Evolutionary conservation across 2,113 vertebrate genomes (phyloP).

Genomic region (Periophthalmus modestus): DNA sequence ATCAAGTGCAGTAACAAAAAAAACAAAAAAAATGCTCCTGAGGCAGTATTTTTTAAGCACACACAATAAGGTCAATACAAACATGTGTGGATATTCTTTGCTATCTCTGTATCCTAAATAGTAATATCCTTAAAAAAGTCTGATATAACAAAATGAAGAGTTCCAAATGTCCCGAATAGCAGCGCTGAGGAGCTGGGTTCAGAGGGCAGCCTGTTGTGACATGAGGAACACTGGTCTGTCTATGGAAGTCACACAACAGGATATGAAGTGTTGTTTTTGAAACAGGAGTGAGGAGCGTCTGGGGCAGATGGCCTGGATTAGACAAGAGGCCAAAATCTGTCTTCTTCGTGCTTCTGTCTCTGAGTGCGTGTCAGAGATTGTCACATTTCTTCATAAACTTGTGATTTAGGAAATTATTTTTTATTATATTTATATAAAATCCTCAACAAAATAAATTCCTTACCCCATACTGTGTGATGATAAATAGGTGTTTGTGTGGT

Average conservation of each 20-base stretch:
- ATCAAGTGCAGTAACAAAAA: no score
- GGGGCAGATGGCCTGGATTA: constrained; percentile 39
- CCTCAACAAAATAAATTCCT: neutral
- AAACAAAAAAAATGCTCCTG: no score
- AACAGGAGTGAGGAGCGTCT: constrained; percentile 28
- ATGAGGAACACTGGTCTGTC: constrained; percentile 3
- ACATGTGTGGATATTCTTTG: no score
- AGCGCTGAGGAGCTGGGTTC: no score
- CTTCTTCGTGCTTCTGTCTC: constrained; percentile 35
- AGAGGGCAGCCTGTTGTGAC: no score
- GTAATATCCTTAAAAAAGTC: no score
- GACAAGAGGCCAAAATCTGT: constrained; percentile 6
- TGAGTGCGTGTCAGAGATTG: constrained; percentile 29
- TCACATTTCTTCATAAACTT: constrained; percentile 7
- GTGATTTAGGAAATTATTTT: neutral
- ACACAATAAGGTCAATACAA: no score
- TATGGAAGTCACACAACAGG: constrained; percentile 30
- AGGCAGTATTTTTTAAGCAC: no score
- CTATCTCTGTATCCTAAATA: no score
- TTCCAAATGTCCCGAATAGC: no score
- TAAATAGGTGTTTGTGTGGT: neutral
- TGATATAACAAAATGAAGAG: no score
- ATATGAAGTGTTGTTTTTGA: constrained; percentile 43
- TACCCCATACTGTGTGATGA: neutral
- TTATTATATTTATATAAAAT: neutral